Conservation (phyloP, 2,113 vertebrate genomes). For the Scomber scombrus region DNA sequence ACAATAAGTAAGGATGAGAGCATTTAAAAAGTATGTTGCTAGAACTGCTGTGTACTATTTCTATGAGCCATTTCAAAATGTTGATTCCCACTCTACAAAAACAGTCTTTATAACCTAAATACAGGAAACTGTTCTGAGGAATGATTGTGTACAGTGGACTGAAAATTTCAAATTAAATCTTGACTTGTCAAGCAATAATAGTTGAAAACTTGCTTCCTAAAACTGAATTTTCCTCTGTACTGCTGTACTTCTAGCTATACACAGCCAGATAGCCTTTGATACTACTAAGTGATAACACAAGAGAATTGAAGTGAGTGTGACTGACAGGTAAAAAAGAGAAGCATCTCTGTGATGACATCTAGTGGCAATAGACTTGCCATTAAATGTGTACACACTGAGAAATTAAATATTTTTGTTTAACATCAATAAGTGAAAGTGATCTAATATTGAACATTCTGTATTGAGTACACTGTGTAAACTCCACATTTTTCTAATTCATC, state of each 20-base stretch:
- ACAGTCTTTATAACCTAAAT: slow-evolving; percentile 29
- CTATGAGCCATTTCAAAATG: slow-evolving; percentile 34
- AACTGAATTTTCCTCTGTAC: background rate
- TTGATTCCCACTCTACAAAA: slow-evolving; percentile 35
- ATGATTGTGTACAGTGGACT: slow-evolving; percentile 37
- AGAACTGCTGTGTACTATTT: slow-evolving; percentile 43
- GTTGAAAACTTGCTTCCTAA: background rate
- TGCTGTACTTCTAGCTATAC: slow-evolving; percentile 3
- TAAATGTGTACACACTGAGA: slow-evolving; percentile 25
- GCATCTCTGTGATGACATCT: slow-evolving; percentile 49
- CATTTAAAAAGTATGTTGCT: slow-evolving; percentile 47
- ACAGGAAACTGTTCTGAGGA: slow-evolving; percentile 45
- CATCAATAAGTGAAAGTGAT: slow-evolving; percentile 33
- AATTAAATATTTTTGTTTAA: slow-evolving; percentile 19
- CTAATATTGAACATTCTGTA: slow-evolving; percentile 36
- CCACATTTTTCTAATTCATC: slow-evolving; percentile 36
- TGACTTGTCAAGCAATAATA: slow-evolving; percentile 7
- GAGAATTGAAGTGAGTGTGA: slow-evolving; percentile 22
- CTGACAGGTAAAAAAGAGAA: slow-evolving; percentile 17
- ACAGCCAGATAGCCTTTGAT: slow-evolving; percentile 10
- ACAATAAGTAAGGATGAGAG: slow-evolving; percentile 51
- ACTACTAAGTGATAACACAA: background rate
- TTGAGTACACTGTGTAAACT: slow-evolving; percentile 38
- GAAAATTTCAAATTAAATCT: slow-evolving; percentile 47
- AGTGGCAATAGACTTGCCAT: slow-evolving; percentile 35